These are phyloP conservation scores for Triplophysa yarkandensis DNA, from an alignment of 2,797 vertebrate genomes.

Conservation along the genomic window DNA sequence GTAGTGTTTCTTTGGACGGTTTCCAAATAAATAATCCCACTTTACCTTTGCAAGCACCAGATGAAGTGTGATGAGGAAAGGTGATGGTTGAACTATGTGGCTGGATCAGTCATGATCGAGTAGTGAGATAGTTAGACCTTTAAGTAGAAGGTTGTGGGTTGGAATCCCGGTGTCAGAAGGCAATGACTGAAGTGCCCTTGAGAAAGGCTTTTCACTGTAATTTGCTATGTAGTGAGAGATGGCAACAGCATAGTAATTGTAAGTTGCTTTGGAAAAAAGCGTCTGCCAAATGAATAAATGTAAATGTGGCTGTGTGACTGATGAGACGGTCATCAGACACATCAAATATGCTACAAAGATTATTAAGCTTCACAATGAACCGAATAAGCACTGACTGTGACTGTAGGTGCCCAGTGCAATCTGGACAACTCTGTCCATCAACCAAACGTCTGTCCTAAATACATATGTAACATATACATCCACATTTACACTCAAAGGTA, in stretches of 20 bases:
- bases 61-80: background rate
- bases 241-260: too few relatives aligned
- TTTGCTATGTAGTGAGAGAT: too few relatives aligned
- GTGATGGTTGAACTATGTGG: background rate
- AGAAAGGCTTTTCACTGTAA: too few relatives aligned
- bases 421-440: constrained; percentile 39
- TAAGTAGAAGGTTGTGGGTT: too few relatives aligned
- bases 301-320: constrained; percentile 11
- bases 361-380: constrained; percentile 26
- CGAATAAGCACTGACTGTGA: constrained; percentile 8
- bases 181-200: too few relatives aligned
- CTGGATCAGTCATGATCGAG: too few relatives aligned
- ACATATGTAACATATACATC: background rate
- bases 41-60: background rate
- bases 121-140: too few relatives aligned
- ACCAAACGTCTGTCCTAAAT: background rate
- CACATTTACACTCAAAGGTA: constrained; percentile 1
- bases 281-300: too few relatives aligned
- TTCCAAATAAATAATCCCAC: background rate
- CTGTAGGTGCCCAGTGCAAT: constrained; percentile 21
- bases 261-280: too few relatives aligned
- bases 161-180: too few relatives aligned
- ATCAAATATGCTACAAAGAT: constrained; percentile 30
- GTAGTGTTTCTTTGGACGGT: too few relatives aligned
- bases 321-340: background rate